Evolutionary conservation across 2,797 vertebrate species (phyloP), one percentile per base, ranked within the genome.

Genomic region (Danio kyathit): DNA sequence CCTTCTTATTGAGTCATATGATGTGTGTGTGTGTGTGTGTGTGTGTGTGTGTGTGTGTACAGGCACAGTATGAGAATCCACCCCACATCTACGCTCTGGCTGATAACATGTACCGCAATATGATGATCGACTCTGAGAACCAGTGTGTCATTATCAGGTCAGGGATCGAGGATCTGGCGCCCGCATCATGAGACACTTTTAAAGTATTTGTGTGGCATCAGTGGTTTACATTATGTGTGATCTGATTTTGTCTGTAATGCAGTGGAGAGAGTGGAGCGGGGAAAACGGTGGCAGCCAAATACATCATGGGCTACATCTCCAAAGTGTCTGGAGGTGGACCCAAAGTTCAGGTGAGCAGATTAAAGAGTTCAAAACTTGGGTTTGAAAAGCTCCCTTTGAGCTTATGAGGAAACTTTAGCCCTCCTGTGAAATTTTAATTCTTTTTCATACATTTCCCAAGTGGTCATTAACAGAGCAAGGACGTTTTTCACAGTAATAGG

Each of bases 61-160:
- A 95, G 95, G 94, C 95, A 2, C 94, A 95, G 81, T 95, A 95
- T 74, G 95, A 95, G 86, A 95, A 95, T 83, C 94, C 94, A 0
- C 94, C 95, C 0, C 95, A 95, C 83, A 92, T 95, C 84, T 95
- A 94, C 5, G 95, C 95, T 0, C 89, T 95, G 86, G 93, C 94
- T 0, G 95, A 95, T 71, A 90, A 89, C 83, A 87, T 95, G 91
- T 95, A 95, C 88, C 90, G 95, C 16, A 95, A 95, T 89, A 95
- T 95, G 95, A 92, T 95, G 92, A 95, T 95, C 2, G 94, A 95
- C 65, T 82, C 46, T 0, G 95, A 95, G 91, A 95, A 95, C 83
- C 95, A 95, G 83, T 95, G 94, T 74, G 94, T 95, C 83, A 95
- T 95, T 67, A 95, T 95, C 90, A 95, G 95, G 95, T 95, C 77